Conservation (phyloP, 1,140 invertebrate genomes). For the Oscheius sp. region DNA sequence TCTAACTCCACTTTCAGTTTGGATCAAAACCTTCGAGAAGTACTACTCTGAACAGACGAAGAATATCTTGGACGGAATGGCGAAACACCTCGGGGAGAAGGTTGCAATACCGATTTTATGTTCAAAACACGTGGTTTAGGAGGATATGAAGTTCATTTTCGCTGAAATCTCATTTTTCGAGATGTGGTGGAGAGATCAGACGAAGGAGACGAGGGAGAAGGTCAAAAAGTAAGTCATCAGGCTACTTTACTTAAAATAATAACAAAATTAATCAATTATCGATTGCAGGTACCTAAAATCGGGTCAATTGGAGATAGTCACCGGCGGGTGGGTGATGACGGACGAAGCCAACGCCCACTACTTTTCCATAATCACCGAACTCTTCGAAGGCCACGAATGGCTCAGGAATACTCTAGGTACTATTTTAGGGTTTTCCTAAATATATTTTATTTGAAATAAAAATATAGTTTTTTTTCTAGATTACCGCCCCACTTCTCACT, state of each 20-base stretch:
- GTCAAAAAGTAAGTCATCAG: slow-evolving; percentile 73
- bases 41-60: slow-evolving; percentile 84
- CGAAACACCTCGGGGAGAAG: slow-evolving; percentile 70
- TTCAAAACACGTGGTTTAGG: no score
- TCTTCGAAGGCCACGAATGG: slow-evolving; percentile 93
- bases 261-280: no score
- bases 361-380: slow-evolving; percentile 71
- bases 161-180: slow-evolving; percentile 91
- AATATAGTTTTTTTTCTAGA: no score
- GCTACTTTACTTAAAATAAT: not conserved
- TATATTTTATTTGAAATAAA: no score
- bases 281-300: slow-evolving; percentile 63
- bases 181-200: slow-evolving; percentile 83
- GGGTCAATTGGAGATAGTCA: slow-evolving; percentile 69
- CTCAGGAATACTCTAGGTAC: slow-evolving; percentile 76
- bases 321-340: slow-evolving; percentile 72
- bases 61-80: slow-evolving; percentile 84
- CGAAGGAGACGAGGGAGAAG: slow-evolving; percentile 69
- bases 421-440: not conserved
- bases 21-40: slow-evolving; percentile 91
- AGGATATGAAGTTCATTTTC: slow-evolving; percentile 87
- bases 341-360: slow-evolving; percentile 70
- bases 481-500: slow-evolving; percentile 68
- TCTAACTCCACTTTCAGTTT: slow-evolving; percentile 69
- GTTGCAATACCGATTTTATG: no score